These are phyloP conservation scores for Trogon melanurus DNA, from an alignment of 2,113 vertebrate genomes.

Conservation along the genomic window DNA sequence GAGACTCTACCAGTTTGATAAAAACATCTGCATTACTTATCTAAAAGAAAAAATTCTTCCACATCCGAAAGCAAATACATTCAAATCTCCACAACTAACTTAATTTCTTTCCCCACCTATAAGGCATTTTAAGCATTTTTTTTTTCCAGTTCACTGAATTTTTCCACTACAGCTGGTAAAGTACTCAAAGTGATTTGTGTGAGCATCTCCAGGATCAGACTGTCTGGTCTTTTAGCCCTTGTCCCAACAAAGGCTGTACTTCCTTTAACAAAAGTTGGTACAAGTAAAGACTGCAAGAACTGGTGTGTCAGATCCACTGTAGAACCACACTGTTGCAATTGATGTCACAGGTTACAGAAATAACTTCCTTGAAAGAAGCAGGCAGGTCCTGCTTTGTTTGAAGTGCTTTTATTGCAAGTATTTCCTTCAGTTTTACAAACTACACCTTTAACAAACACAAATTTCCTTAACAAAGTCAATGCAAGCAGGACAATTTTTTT, in stretches of 20 bases:
- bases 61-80: neutral
- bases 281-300: neutral
- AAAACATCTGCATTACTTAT: neutral
- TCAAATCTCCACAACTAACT: slow-evolving; percentile 12
- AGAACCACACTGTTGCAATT: slow-evolving; percentile 36
- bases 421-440: slow-evolving; percentile 9
- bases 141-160: neutral
- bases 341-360: neutral
- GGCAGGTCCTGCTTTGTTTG: neutral
- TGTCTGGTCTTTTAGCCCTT: neutral
- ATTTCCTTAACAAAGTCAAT: neutral
- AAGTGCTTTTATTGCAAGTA: slow-evolving; percentile 7
- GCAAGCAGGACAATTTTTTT: neutral
- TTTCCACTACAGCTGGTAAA: neutral
- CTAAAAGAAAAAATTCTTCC: neutral
- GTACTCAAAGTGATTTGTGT: neutral
- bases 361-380: slow-evolving; percentile 61
- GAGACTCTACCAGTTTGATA: neutral
- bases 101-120: neutral
- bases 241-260: neutral
- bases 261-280: neutral
- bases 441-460: neutral
- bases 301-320: neutral
- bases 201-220: neutral
- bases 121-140: neutral